Base-by-base conservation (phyloP, 2,888 invertebrate genomes). In the Palloptera scutellata region DNA sequence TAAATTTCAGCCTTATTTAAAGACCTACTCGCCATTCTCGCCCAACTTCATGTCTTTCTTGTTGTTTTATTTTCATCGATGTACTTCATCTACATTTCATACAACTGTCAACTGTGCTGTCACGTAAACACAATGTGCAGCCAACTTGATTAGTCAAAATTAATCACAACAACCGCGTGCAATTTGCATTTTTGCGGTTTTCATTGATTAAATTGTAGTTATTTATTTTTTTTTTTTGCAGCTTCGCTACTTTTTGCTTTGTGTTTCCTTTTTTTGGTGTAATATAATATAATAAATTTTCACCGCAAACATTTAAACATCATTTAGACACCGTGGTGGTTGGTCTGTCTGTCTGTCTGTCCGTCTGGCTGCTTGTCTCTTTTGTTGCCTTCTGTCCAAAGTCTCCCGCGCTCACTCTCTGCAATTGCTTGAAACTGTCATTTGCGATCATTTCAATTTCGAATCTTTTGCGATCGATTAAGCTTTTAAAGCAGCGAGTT, bases 161-260 rank as follows among this genome's bases (percentile, higher is more conserved):
- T 69, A 68, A 73, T 68, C 67, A 68, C 67, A 60, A 62, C 42
- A n/a, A 43, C 54, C 54, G 42, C 55, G 41, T 59, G 64, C 68
- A 75, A 77, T 76, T 76, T 77, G 72, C 75, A 76, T 74, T 74
- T 71, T 64, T 78, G 77, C 71, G 77, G 77, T 73, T 73, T 71
- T 42, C 62, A 53, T 57, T 45, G 51, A 48, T 30, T 43, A n/a
- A 19, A 6, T 67, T 66, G n/a, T 51, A 61, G 64, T 61, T 70
- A 72, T 67, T 74, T 69, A 17, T 55, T 41, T 30, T n/a, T 43
- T 55, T 64, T 43, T 12, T 11, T 48, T 54, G 30, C 11, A 10
- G 13, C 11, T 45, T 10, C 45, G 11, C 10, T 45, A 45, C 13
- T 45, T 48, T 8, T 48, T 48, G 8, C 12, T 48, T 48, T 48